Conservation (phyloP, 2,888 invertebrate species). For the Mechanitis mazaeus region DNA sequence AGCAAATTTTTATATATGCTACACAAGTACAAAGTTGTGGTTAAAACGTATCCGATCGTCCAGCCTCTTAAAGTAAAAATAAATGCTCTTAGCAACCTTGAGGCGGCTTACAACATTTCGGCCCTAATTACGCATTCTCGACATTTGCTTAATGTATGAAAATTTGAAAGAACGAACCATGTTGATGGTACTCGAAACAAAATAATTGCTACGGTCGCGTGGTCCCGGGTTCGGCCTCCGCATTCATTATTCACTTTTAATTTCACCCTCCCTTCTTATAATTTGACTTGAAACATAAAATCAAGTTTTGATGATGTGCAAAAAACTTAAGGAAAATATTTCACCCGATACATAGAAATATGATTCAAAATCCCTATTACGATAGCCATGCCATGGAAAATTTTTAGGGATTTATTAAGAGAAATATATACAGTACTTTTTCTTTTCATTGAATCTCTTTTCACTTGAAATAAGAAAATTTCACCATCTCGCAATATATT, state of each 20-base stretch:
- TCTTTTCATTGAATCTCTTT: constrained; percentile 18
- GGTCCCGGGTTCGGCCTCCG: constrained; percentile 69
- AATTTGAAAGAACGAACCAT: constrained; percentile 74
- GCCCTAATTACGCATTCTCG: constrained; percentile 73
- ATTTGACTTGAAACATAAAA: constrained; percentile 76
- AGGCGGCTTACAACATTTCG: constrained; percentile 66
- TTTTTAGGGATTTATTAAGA: constrained; percentile 15
- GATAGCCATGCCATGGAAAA: constrained; percentile 15
- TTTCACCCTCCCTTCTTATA: constrained; percentile 73
- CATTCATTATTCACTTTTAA: constrained; percentile 77
- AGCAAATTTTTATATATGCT: background rate
- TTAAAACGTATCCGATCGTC: constrained; percentile 49
- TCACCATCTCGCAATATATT: constrained; percentile 27
- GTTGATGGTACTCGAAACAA: constrained; percentile 76
- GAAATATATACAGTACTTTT: constrained; percentile 15
- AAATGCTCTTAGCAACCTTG: constrained; percentile 52
- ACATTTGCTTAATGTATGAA: constrained; percentile 76
- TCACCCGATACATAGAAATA: constrained; percentile 63
- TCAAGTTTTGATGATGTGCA: constrained; percentile 74
- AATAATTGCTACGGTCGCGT: constrained; percentile 75
- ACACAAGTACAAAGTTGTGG: constrained; percentile 23
- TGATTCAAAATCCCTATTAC: constrained; percentile 48
- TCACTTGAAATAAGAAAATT: constrained; percentile 22
- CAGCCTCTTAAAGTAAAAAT: constrained; percentile 54
- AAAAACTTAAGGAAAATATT: constrained; percentile 63